phyloP scores from a whole-genome alignment of 2,888 invertebrate genomes.

The Lepidonotus clava region DNA sequence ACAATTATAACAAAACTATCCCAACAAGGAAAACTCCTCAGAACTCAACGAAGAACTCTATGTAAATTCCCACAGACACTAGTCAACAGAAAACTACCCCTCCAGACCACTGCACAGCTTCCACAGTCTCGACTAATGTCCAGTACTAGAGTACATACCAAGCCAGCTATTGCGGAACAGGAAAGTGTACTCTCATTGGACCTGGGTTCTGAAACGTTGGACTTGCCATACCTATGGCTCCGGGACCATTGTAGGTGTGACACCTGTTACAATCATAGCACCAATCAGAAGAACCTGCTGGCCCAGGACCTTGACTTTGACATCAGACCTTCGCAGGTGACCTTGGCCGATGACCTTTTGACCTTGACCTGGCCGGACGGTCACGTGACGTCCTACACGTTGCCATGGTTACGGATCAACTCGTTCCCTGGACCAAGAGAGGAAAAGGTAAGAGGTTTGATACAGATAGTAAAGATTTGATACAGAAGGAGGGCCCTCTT shows the following conservation, averaged over 20 bases:
- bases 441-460: background rate
- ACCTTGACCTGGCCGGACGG: slow-evolving; percentile 82
- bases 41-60: background rate
- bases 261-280: slow-evolving; percentile 84
- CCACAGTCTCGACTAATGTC: background rate
- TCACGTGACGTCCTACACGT: slow-evolving; percentile 67
- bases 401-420: slow-evolving; percentile 66
- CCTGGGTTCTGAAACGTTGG: background rate
- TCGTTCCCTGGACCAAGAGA: slow-evolving; percentile 19
- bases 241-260: slow-evolving; percentile 85
- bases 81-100: background rate
- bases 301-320: slow-evolving; percentile 74
- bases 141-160: background rate
- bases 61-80: background rate
- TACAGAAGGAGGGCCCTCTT: too few relatives aligned
- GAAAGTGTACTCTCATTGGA: background rate
- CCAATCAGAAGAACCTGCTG: slow-evolving; percentile 84
- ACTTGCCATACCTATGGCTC: slow-evolving; percentile 81
- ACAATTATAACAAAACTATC: background rate
- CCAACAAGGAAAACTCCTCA: background rate
- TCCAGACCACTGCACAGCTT: too few relatives aligned
- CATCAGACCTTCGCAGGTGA: slow-evolving; percentile 78
- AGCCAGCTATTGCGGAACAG: background rate
- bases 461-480: too few relatives aligned
- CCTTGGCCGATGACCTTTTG: slow-evolving; percentile 79